phyloP scores from a whole-genome alignment of 2,888 invertebrate genomes.

The Diaperis boleti region DNA sequence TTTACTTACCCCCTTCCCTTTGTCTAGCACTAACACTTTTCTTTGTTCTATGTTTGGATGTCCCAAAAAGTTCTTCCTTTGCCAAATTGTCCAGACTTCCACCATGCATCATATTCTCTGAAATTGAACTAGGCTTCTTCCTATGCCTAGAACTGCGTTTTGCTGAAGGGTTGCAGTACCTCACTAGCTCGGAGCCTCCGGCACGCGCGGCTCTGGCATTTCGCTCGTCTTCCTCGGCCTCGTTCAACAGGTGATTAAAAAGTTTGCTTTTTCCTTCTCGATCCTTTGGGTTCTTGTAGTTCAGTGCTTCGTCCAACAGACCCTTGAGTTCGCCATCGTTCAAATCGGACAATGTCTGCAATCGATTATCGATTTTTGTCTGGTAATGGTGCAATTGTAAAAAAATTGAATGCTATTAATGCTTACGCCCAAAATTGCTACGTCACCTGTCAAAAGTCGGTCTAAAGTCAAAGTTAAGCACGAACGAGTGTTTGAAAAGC shows the following conservation, averaged over 20 bases:
- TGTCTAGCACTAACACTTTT: conserved; percentile 67
- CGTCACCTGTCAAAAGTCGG: conserved; percentile 44
- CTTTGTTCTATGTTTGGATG: conserved; percentile 55
- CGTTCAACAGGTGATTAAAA: conserved; percentile 83
- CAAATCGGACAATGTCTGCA: conserved; percentile 67
- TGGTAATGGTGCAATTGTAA: background rate
- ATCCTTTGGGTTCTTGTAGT: conserved; percentile 87
- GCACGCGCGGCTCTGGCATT: conserved; percentile 70
- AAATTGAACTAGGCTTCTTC: conserved; percentile 66
- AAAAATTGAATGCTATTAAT: conserved; percentile 4
- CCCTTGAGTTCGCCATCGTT: conserved; percentile 83
- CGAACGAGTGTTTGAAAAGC: background rate
- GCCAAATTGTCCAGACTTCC: conserved; percentile 72
- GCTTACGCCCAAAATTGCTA: conserved; percentile 46
- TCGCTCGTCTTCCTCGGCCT: conserved; percentile 82
- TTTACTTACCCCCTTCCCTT: conserved; percentile 72
- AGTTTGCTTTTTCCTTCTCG: conserved; percentile 86
- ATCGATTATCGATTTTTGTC: conserved; percentile 34
- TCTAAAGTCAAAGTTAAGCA: background rate
- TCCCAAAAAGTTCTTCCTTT: conserved; percentile 65
- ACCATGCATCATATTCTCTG: conserved; percentile 70
- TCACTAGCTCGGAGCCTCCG: conserved; percentile 65
- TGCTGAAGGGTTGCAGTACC: conserved; percentile 66
- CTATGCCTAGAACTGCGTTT: conserved; percentile 46
- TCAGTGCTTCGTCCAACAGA: conserved; percentile 85